These are phyloP conservation scores for Volucella inflata DNA, from an alignment of 2,888 invertebrate species.

Conservation along the genomic window DNA sequence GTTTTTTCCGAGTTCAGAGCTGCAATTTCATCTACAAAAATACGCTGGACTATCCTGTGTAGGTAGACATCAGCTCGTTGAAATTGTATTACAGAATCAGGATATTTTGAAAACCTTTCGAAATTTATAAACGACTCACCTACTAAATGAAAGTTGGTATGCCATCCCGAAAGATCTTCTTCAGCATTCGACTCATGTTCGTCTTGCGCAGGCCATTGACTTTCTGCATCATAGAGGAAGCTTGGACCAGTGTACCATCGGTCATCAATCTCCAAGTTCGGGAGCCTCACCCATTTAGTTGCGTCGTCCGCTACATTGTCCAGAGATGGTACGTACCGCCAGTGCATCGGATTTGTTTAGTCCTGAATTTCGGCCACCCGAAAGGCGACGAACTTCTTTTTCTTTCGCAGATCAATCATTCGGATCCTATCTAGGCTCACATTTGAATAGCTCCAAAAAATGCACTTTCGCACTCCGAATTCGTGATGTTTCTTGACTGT, in stretches of 20 bases:
- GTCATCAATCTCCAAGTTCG: background rate
- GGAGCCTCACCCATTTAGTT: background rate
- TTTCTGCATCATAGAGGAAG: background rate
- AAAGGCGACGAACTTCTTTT: background rate
- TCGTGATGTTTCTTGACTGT: background rate
- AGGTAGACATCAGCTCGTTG: too few species aligned
- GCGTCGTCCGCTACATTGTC: background rate
- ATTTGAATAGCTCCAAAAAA: background rate
- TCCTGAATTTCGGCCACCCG: background rate
- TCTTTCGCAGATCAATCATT: background rate
- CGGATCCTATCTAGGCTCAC: background rate
- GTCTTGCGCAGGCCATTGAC: too few species aligned
- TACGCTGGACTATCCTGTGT: too few species aligned
- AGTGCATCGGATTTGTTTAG: background rate
- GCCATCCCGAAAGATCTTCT: background rate
- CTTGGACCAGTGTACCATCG: background rate
- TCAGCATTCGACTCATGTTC: background rate
- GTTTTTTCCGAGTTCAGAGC: too few species aligned
- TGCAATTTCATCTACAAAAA: too few species aligned
- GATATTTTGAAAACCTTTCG: too few species aligned
- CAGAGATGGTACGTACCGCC: too few species aligned
- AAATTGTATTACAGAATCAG: too few species aligned
- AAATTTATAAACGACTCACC: too few species aligned
- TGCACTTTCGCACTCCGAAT: background rate
- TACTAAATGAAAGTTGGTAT: background rate